phyloP scores from a whole-genome alignment of 2,113 vertebrate species.

The Peromyscus polionotus region DNA sequence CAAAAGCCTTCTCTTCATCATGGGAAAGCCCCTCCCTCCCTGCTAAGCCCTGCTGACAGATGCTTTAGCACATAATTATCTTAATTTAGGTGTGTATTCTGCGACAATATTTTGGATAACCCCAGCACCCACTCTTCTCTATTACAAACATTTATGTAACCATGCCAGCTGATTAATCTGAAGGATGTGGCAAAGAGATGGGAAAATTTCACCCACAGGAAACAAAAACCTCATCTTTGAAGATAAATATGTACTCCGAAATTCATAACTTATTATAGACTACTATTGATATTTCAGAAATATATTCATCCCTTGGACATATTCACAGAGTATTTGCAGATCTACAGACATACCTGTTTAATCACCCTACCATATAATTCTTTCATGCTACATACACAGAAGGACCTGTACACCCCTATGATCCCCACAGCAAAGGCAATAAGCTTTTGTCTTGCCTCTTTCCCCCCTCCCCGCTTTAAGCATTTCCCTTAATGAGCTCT shows the following conservation, averaged over 20 bases:
- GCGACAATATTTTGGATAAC: constrained; percentile 75
- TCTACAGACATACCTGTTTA: constrained; percentile 86
- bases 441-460: constrained; percentile 83
- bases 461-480: constrained; percentile 83
- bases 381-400: constrained; percentile 80
- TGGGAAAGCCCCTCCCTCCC: constrained; percentile 4
- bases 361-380: constrained; percentile 84
- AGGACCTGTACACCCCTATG: constrained; percentile 81
- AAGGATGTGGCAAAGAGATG: constrained; percentile 82
- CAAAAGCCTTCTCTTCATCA: background rate
- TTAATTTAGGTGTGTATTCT: constrained; percentile 76
- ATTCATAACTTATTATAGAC: constrained; percentile 85
- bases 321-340: constrained; percentile 82
- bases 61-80: constrained; percentile 36
- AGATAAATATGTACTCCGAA: constrained; percentile 83
- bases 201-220: constrained; percentile 85
- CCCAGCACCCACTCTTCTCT: constrained; percentile 72
- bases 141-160: constrained; percentile 85
- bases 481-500: constrained; percentile 91
- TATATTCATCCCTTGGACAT: constrained; percentile 87
- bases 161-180: constrained; percentile 83
- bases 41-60: constrained; percentile 14
- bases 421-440: constrained; percentile 88
- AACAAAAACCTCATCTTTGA: constrained; percentile 83
- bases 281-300: constrained; percentile 87